Evolutionary conservation across 2,888 invertebrate species (phyloP).

Genomic region (Eurois occulta): DNA sequence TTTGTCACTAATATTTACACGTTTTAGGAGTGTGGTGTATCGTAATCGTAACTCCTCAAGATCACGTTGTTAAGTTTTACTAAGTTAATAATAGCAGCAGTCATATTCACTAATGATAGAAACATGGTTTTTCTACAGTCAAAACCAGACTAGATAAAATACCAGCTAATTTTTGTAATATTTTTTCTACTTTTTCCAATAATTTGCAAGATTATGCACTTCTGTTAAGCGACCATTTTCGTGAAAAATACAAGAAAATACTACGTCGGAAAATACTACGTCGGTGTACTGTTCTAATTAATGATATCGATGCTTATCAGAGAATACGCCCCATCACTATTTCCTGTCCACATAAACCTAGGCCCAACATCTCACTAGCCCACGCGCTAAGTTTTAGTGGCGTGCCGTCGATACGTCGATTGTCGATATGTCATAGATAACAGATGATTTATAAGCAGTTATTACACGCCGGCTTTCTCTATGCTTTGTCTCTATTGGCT

Average conservation of each 20-base stretch:
- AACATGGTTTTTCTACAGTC: background rate
- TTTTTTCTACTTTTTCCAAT: background rate
- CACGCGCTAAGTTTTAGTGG: conserved; percentile 60
- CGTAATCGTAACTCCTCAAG: background rate
- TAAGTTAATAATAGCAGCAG: background rate
- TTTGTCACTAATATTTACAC: background rate
- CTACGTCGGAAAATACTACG: background rate
- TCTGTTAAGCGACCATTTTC: background rate
- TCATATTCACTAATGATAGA: background rate
- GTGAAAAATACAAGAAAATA: conserved; percentile 1
- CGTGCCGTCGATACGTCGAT: conserved; percentile 50
- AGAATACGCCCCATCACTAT: conserved; percentile 23
- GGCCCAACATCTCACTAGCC: conserved; percentile 58
- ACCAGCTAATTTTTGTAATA: background rate
- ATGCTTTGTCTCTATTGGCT: conserved; percentile 61
- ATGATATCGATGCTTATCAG: conserved; percentile 36
- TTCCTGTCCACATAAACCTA: conserved; percentile 19
- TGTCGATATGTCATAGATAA: conserved; percentile 63
- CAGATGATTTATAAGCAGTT: conserved; percentile 59
- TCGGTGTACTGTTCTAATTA: conserved; percentile 11
- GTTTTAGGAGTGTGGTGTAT: background rate
- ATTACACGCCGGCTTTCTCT: conserved; percentile 63
- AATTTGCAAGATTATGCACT: background rate
- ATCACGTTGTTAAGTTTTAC: background rate
- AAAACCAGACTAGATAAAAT: background rate